Evolutionary conservation across 1,140 invertebrate species (phyloP), one percentile per base, ranked within the genome.

Genomic region (Sinella curviseta): DNA sequence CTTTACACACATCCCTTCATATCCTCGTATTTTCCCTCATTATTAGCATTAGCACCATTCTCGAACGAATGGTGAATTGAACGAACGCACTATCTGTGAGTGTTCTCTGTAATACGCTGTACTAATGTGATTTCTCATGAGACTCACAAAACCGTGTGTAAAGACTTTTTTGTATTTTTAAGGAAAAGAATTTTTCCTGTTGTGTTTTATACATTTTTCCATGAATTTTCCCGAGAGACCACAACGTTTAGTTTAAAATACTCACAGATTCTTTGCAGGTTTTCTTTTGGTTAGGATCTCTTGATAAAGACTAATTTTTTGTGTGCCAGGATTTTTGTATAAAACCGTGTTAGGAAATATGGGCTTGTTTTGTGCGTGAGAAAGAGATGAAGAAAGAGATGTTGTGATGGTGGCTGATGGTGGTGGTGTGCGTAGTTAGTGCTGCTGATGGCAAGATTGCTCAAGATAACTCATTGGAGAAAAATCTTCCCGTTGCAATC

Each of bases 61-160:
- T 48, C 39, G 39, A 60, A 60, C 4, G 57, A 60, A 60, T 26
- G 14, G 14, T 17, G 57, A 60, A 60, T n/a, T 17, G 24, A 26
- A 12, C 24, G 24, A n/a, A 17, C 24, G 4, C 12, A 17, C 24
- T 17, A 8, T 4, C 4, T 17, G 24, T n/a, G 57, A 60, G 57
- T 60, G 24, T 60, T 3, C 57, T 14, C 12, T 60, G 14, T 48
- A n/a, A 16, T 60, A 26, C 57, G 24, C 12, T 60, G 14, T 48
- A n/a, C 12, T 60, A 60, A 60, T 60, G 57, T 60, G 57, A 60
- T 60, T 60, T 60, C 57, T 60, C 57, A 60, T 3, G 57, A 60
- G 57, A 60, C 57, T 60, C 57, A 60, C 57, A 60, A 60, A 26
- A 60, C 12, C 8, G 57, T 26, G 8, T 60, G 24, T 17, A 60